phyloP scores from a whole-genome alignment of 2,888 invertebrate species.

The Anoplius nigerrimus region DNA sequence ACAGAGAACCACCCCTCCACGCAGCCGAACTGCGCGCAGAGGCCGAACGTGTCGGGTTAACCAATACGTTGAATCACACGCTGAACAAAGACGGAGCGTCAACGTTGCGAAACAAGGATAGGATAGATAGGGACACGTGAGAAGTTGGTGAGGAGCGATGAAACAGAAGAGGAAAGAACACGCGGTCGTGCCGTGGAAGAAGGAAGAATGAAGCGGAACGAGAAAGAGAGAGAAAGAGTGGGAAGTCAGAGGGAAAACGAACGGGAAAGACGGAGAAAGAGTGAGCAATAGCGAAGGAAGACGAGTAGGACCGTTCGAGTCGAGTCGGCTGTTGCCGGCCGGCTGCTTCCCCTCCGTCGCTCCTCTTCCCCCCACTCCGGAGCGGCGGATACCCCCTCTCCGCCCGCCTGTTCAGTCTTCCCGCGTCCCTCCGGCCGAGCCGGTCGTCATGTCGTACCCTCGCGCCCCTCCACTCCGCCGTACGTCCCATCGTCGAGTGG shows the following conservation, averaged over 20 bases:
- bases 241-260: constrained; percentile 20
- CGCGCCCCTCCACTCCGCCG: constrained; percentile 28
- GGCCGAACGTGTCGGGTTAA: neutral
- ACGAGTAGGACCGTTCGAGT: constrained; percentile 27
- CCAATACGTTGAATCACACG: too few species aligned
- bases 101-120: neutral
- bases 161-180: constrained; percentile 19
- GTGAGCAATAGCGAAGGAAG: constrained; percentile 21
- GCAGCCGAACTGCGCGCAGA: neutral
- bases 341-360: constrained; percentile 27
- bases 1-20: neutral
- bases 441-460: constrained; percentile 40
- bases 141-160: constrained; percentile 12
- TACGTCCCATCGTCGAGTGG: constrained; percentile 34
- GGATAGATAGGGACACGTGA: constrained; percentile 1
- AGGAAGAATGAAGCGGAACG: constrained; percentile 19
- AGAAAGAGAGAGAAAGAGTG: constrained; percentile 14
- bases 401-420: constrained; percentile 36
- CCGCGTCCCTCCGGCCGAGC: constrained; percentile 42
- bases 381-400: constrained; percentile 23
- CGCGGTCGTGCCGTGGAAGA: neutral
- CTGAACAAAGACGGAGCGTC: too few species aligned
- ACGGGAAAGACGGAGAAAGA: neutral
- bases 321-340: constrained; percentile 55
- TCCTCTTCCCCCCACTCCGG: constrained; percentile 16